Conservation (phyloP, 2,888 invertebrate species). For the Ormyrus nitidulus region DNA sequence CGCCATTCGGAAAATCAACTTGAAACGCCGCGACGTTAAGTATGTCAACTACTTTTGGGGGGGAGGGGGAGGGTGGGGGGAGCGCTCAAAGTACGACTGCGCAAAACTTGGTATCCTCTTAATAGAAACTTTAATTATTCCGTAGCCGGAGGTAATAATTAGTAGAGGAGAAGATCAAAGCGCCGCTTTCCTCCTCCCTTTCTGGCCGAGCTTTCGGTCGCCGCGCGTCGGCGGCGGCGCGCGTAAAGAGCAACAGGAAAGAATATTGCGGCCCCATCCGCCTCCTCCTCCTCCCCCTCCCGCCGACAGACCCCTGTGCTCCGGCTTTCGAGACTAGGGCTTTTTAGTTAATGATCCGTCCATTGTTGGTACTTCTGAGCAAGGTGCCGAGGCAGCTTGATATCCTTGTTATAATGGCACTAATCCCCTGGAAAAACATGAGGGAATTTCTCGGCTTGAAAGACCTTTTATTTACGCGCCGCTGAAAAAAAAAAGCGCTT, state of each 20-base stretch:
- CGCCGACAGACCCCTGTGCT: no score
- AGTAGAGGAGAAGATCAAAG: slow-evolving; percentile 47
- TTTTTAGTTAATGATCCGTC: no score
- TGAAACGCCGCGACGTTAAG: slow-evolving; percentile 23
- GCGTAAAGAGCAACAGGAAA: background rate
- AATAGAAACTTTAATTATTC: slow-evolving; percentile 53
- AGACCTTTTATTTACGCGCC: no score
- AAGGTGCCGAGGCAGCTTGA: no score
- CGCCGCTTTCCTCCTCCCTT: background rate
- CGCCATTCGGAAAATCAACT: slow-evolving; percentile 48
- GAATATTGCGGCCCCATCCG: no score
- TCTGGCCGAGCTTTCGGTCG: background rate
- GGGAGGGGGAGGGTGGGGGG: background rate
- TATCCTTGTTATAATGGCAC: no score
- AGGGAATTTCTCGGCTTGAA: no score
- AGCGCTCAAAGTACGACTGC: slow-evolving; percentile 4
- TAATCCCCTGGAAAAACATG: no score
- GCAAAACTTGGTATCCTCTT: slow-evolving; percentile 44
- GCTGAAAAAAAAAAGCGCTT: no score
- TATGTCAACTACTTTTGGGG: slow-evolving; percentile 39
- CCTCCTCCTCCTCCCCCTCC: no score
- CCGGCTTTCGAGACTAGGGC: no score
- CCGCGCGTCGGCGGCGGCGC: background rate
- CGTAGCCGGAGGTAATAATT: slow-evolving; percentile 51
- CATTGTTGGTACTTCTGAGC: no score